Percentiles rank a stretch among this genome's conserved stretches.
Conservation (phyloP, 2,888 invertebrate species). For the Tinea semifulvella region DNA sequence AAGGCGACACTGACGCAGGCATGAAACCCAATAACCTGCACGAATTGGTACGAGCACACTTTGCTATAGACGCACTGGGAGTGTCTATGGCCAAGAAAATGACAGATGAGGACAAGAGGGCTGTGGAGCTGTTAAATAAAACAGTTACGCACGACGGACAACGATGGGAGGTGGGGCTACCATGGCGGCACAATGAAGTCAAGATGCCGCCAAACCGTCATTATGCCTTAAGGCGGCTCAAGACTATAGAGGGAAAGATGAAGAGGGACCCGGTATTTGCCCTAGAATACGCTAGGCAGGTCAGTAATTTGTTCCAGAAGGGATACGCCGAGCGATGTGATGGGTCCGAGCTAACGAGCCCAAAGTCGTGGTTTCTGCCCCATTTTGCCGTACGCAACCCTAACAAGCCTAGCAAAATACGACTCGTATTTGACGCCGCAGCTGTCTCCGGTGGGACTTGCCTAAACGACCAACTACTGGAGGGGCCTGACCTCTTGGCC, state of each 20-base stretch:
- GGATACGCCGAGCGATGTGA: background rate
- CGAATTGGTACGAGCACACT: background rate
- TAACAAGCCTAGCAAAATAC: constrained; percentile 15
- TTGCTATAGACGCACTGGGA: too few relatives aligned
- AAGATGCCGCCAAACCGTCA: constrained; percentile 1
- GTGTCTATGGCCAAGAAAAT: too few relatives aligned
- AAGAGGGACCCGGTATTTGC: background rate
- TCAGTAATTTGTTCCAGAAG: constrained; percentile 2
- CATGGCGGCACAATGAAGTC: background rate
- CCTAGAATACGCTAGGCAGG: constrained; percentile 1
- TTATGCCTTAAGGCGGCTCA: background rate
- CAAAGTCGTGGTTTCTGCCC: constrained; percentile 4
- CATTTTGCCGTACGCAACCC: constrained; percentile 16
- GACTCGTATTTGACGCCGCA: constrained; percentile 15
- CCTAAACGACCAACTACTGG: constrained; percentile 15
- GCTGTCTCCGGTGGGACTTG: constrained; percentile 2
- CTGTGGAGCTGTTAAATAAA: background rate
- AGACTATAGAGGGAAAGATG: background rate
- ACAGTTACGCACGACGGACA: background rate
- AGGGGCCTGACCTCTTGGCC: constrained; percentile 20
- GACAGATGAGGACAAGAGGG: background rate
- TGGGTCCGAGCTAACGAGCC: background rate
- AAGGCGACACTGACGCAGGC: background rate
- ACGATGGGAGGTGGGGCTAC: constrained; percentile 5
- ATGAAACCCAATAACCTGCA: background rate